A percentile compares a stretch with the other conserved stretches of the same genome.
These are phyloP conservation scores for Mandrillus leucophaeus DNA, from an alignment of 2,113 vertebrate species.

Conservation along the genomic window DNA sequence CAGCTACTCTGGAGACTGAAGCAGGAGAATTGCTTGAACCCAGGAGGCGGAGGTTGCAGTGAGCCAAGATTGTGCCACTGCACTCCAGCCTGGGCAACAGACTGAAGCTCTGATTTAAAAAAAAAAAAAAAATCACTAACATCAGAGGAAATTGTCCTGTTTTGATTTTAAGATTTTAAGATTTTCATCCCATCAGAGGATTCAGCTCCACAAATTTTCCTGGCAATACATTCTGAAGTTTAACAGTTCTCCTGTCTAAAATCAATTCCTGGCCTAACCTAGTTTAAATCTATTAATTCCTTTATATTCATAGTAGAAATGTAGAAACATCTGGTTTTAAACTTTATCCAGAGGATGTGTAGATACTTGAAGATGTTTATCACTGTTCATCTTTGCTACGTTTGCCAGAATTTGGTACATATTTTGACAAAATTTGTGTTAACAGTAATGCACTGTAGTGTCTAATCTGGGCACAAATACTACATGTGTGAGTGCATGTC, in stretches of 20 bases:
- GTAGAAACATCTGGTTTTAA: slow-evolving; percentile 23
- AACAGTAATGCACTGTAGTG: neutral
- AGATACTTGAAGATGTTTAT: neutral
- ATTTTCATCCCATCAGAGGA: neutral
- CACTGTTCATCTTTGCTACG: neutral
- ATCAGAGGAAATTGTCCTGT: neutral
- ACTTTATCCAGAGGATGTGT: slow-evolving; percentile 2
- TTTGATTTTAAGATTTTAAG: slow-evolving; percentile 22
- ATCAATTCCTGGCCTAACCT: neutral
- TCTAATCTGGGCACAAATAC: neutral
- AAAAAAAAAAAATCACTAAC: neutral
- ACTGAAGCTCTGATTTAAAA: too few relatives aligned
- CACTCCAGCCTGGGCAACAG: too few relatives aligned
- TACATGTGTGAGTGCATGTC: neutral
- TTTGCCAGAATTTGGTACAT: neutral
- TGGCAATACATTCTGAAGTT: neutral
- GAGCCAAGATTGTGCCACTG: too few relatives aligned
- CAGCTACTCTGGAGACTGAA: too few relatives aligned
- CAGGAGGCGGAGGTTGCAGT: too few relatives aligned
- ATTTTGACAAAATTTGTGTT: neutral
- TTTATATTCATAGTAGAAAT: neutral
- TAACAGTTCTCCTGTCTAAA: neutral
- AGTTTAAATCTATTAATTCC: neutral
- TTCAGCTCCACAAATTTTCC: neutral
- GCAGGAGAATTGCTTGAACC: too few relatives aligned